Evolutionary conservation across 2,888 invertebrate species (phyloP).

Genomic region (Exephanes ischioxanthus): DNA sequence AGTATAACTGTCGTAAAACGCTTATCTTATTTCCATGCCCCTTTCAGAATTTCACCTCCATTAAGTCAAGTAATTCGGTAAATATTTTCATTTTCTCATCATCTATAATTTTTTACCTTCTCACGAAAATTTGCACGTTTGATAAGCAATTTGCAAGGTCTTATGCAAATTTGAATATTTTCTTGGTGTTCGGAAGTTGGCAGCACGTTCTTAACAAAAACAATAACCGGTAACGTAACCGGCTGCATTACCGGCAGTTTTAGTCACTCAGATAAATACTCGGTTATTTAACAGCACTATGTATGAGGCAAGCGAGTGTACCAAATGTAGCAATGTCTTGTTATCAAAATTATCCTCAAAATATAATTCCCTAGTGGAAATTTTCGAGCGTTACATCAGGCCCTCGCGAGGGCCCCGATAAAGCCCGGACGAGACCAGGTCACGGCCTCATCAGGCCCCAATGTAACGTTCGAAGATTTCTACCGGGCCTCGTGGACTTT

Average conservation of each 20-base stretch:
- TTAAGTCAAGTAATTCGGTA: not conserved
- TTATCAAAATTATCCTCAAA: too few species aligned
- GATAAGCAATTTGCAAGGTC: not conserved
- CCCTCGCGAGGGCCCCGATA: too few species aligned
- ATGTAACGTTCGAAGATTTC: not conserved
- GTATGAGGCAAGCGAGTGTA: not conserved
- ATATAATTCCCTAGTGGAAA: too few species aligned
- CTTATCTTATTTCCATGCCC: not conserved
- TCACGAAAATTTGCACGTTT: not conserved
- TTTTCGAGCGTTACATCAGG: too few species aligned
- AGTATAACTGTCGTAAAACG: not conserved
- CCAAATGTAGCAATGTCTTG: too few species aligned
- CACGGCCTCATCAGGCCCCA: too few species aligned
- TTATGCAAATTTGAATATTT: not conserved
- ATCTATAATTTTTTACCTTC: not conserved
- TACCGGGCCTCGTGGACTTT: not conserved
- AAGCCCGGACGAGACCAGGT: too few species aligned
- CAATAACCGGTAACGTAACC: slow-evolving; percentile 3
- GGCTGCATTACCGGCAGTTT: not conserved
- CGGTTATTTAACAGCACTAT: slow-evolving; percentile 12
- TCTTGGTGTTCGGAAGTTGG: not conserved
- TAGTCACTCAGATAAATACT: slow-evolving; percentile 8
- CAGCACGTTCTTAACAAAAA: not conserved
- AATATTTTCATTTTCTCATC: not conserved
- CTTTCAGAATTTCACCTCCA: not conserved